phyloP scores from a whole-genome alignment of 2,888 invertebrate species.

The Stenurella melanura region DNA sequence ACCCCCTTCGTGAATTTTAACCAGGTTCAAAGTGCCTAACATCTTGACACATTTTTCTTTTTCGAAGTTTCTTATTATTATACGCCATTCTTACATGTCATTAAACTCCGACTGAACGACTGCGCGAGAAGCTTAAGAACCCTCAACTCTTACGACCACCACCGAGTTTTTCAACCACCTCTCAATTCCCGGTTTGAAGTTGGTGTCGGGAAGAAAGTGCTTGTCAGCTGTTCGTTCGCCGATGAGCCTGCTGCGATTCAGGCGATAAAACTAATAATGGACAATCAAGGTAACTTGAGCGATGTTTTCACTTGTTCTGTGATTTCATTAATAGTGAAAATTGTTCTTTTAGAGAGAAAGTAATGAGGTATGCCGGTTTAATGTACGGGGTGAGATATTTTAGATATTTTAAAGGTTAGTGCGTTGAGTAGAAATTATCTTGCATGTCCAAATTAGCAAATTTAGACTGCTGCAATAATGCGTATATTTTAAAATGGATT shows the following conservation, averaged over 20 bases:
- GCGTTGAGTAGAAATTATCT: neutral
- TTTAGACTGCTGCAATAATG: neutral
- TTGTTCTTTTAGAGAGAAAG: slow-evolving; percentile 22
- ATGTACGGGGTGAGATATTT: neutral
- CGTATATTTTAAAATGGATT: too few species aligned
- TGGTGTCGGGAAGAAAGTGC: slow-evolving; percentile 1
- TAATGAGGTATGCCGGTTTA: slow-evolving; percentile 21
- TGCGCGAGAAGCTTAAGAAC: neutral
- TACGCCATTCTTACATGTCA: neutral
- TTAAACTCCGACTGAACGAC: neutral
- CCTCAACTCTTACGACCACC: neutral
- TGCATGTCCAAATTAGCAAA: neutral
- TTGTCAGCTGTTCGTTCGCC: neutral
- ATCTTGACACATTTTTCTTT: neutral
- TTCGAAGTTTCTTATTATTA: neutral
- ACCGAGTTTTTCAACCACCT: neutral
- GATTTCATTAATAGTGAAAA: slow-evolving; percentile 27
- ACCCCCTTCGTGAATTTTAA: neutral
- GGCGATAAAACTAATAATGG: slow-evolving; percentile 3
- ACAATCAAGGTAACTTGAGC: neutral
- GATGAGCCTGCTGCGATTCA: neutral
- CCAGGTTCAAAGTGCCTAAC: neutral
- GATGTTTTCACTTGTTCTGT: neutral
- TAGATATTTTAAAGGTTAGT: neutral
- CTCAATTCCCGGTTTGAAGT: neutral